Base-by-base conservation (phyloP, 1,140 invertebrate genomes). In the Papilio machaon region DNA sequence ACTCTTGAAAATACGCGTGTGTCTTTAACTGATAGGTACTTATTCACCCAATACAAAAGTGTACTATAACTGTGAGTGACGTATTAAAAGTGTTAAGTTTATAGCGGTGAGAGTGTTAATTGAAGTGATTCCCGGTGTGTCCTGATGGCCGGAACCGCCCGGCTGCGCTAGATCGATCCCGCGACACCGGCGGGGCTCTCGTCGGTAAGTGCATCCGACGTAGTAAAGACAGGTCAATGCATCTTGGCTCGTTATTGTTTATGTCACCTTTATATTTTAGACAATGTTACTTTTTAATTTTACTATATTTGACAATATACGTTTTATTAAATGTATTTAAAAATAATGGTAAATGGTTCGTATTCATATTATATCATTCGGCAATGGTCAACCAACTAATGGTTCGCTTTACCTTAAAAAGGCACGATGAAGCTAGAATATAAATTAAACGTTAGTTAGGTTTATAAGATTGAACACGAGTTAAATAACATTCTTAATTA, bases 141-240 rank as follows among this genome's bases (percentile, higher is more conserved):
- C 73, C 81, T 82, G 83, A 86, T 87, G 87, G 87, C 82, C 86
- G 88, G 86, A 81, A 64, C 35, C 70, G 82, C 82, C 84, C 85
- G 86, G 82, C 81, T 73, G 82, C 81, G 87, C 89, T 91, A 87
- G 83, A 89, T 91, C 88, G 89, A 91, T 90, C 89, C 85, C 82
- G 84, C 82, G 82, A 38, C 79, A 82, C 76, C 86, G 86, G 85
- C 88, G 87, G 84, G 80, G 78, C 82, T 83, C 79, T 82, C 80
- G 67, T 88, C 82, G 80, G 88, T 89, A 85, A 90, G 89, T 89
- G 86, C 86, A 90, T 82, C 81, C 79, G 82, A 84, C 77, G 74
- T 23, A 73, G 23, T 52, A 64, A 13, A 35, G 64, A 70, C 46
- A 60, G 52, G 70, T n/a, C 75, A 23, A 17, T 15, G 35, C 38